These are phyloP conservation scores for Mesoclemmys tuberculata DNA, from an alignment of 2,113 vertebrate genomes.

Conservation along the genomic window DNA sequence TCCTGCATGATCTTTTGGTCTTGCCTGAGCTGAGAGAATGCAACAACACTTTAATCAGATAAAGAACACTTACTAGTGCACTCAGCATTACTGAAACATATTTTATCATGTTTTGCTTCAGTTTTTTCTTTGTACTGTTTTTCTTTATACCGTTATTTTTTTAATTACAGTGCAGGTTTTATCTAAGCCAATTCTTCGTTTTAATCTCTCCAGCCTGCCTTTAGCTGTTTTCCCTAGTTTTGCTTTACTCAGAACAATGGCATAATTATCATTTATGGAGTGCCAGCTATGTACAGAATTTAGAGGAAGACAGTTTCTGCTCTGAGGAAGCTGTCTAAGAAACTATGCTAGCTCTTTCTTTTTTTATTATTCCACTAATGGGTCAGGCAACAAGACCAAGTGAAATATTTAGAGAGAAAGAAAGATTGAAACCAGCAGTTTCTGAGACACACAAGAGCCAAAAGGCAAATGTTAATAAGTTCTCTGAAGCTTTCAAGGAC, in stretches of 20 bases:
- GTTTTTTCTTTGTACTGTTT: background rate
- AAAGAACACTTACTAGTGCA: background rate
- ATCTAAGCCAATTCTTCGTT: slow-evolving; percentile 6
- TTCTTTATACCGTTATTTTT: background rate
- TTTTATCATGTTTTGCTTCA: background rate
- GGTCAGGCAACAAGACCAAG: slow-evolving; percentile 50
- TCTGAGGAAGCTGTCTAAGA: slow-evolving; percentile 38
- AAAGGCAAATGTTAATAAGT: slow-evolving; percentile 69
- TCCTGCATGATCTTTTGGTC: background rate
- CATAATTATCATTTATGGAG: slow-evolving; percentile 58
- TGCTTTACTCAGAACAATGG: slow-evolving; percentile 58
- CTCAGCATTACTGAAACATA: background rate
- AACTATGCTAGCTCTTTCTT: slow-evolving; percentile 35
- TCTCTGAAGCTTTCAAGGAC: slow-evolving; percentile 68
- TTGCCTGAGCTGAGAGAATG: background rate
- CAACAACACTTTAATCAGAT: background rate
- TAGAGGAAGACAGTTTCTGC: slow-evolving; percentile 16
- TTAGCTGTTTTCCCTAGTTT: slow-evolving; percentile 27
- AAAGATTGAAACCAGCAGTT: slow-evolving; percentile 55
- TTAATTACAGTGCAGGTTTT: slow-evolving; percentile 27
- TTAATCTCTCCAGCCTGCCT: slow-evolving; percentile 49
- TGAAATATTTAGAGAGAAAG: slow-evolving; percentile 60
- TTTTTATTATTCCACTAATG: slow-evolving; percentile 57
- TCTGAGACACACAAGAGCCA: slow-evolving; percentile 38
- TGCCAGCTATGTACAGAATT: slow-evolving; percentile 53